Percentiles rank a stretch among this genome's conserved stretches.
phyloP scores from a whole-genome alignment of 2,888 invertebrate genomes.

The Agrilus mali region DNA sequence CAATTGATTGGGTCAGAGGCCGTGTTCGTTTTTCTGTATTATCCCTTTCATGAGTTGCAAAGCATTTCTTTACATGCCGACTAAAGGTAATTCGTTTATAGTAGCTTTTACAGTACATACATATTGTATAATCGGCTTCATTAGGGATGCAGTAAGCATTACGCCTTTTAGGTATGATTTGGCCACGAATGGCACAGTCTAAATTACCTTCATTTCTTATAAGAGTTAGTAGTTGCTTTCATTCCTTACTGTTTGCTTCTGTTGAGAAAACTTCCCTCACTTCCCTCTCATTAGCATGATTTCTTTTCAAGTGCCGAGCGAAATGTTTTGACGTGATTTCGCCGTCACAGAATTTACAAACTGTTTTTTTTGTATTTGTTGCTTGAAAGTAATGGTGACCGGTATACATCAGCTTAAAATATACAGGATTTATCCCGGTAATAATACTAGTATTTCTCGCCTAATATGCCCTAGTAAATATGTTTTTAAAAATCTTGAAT shows the following conservation, averaged over 20 bases:
- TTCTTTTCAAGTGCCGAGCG: background rate
- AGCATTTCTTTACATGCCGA: constrained; percentile 2
- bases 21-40: background rate
- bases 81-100: constrained; percentile 2
- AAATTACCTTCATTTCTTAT: constrained; percentile 2
- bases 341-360: constrained; percentile 2
- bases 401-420: too few relatives aligned
- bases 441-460: too few relatives aligned
- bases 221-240: background rate
- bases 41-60: background rate
- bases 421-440: too few relatives aligned
- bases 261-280: background rate
- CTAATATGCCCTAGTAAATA: too few relatives aligned
- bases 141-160: background rate
- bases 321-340: background rate
- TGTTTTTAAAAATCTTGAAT: too few relatives aligned
- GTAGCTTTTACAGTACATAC: constrained; percentile 3
- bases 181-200: background rate
- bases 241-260: background rate
- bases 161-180: background rate
- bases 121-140: constrained; percentile 4
- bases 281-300: background rate
- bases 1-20: constrained; percentile 3
- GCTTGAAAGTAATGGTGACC: background rate
- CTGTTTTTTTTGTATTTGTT: background rate